A percentile compares a stretch with the other conserved stretches of the same genome.
Evolutionary conservation across 2,113 vertebrate species (phyloP).

Genomic region (Cynopterus brachyotis): DNA sequence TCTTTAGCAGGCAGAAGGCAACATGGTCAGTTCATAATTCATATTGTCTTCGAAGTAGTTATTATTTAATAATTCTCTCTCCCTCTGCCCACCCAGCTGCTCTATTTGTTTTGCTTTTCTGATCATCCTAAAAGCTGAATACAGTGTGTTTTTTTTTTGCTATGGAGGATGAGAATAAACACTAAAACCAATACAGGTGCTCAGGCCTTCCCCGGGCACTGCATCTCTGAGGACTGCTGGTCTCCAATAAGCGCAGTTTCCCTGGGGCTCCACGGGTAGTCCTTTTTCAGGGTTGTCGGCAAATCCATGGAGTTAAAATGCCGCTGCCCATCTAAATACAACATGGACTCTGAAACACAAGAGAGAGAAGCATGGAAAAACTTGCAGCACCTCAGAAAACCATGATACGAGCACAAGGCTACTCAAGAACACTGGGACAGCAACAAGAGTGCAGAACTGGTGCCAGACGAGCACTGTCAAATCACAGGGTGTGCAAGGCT

Average conservation of each 20-base stretch:
- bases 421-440: neutral
- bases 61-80: slow-evolving; percentile 48
- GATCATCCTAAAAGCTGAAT: neutral
- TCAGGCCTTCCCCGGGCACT: neutral
- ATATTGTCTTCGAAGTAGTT: slow-evolving; percentile 36
- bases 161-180: neutral
- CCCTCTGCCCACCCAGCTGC: neutral
- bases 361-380: slow-evolving; percentile 27
- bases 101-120: neutral
- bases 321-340: slow-evolving; percentile 96
- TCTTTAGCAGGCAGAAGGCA: neutral
- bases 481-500: neutral
- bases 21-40: neutral
- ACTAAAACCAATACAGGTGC: neutral
- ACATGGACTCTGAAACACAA: slow-evolving; percentile 93
- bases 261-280: slow-evolving; percentile 4
- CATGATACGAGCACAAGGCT: neutral
- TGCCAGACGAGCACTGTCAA: neutral
- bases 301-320: slow-evolving; percentile 90
- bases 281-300: slow-evolving; percentile 47
- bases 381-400: neutral
- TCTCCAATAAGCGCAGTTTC: slow-evolving; percentile 33
- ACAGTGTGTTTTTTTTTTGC: slow-evolving; percentile 13
- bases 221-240: neutral
- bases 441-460: neutral